Evolutionary conservation across 2,888 invertebrate genomes (phyloP).

Genomic region (Cheilosia vulpina): DNA sequence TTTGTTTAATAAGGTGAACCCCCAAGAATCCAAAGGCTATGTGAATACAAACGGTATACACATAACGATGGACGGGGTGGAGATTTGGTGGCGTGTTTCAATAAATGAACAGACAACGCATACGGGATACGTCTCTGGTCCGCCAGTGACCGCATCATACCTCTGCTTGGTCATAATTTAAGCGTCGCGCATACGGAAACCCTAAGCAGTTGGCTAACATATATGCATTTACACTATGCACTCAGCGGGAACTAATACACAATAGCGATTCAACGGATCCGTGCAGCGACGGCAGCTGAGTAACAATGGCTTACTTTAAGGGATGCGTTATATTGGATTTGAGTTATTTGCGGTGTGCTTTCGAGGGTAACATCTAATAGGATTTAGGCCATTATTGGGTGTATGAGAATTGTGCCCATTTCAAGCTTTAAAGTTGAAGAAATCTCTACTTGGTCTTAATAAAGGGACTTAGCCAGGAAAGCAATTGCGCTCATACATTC

Average conservation of each 20-base stretch:
- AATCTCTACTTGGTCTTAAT: too few species aligned
- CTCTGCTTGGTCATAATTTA: slow-evolving; percentile 56
- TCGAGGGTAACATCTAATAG: too few species aligned
- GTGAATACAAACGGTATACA: slow-evolving; percentile 37
- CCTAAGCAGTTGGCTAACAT: slow-evolving; percentile 25
- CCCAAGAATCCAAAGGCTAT: slow-evolving; percentile 56
- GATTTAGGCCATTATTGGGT: too few species aligned
- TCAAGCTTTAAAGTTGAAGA: too few species aligned
- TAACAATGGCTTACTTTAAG: background rate
- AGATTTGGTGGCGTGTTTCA: slow-evolving; percentile 39
- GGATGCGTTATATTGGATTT: background rate
- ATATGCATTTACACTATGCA: slow-evolving; percentile 26
- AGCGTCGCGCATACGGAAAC: slow-evolving; percentile 47
- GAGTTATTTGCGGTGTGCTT: too few species aligned
- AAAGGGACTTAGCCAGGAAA: too few species aligned
- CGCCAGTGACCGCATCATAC: slow-evolving; percentile 47
- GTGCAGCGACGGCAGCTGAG: background rate
- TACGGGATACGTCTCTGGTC: slow-evolving; percentile 39
- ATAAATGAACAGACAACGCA: slow-evolving; percentile 51
- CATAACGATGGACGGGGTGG: slow-evolving; percentile 20
- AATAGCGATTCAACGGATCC: background rate
- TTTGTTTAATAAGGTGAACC: slow-evolving; percentile 71
- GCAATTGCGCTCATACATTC: too few species aligned
- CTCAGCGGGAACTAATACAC: slow-evolving; percentile 19
- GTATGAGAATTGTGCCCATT: too few species aligned